Base-by-base conservation (phyloP, 2,113 vertebrate species). In the Catharus fuscescens region DNA sequence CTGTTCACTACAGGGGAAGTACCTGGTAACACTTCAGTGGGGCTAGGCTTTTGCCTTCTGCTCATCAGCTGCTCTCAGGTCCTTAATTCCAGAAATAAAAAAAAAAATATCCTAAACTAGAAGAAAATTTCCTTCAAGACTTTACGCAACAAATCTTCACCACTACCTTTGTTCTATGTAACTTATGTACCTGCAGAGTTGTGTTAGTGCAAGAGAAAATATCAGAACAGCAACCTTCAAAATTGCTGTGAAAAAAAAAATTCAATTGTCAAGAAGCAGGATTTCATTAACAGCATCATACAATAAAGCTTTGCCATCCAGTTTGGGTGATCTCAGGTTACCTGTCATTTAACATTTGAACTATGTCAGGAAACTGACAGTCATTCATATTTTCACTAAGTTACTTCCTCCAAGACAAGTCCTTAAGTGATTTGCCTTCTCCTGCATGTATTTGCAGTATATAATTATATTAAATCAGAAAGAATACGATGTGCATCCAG, bases 401-500 rank as follows among this genome's bases (percentile, higher is more conserved):
- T 73, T 88, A 77, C 45, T 73, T 86, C 66, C 80, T 86, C 54
- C 26, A 80, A 48, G 52, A 82, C 14, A 56, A 72, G 15, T 44
- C 38, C 32, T 86, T 56, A 92, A 86, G 26, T 76, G 50, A 86
- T 71, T 81, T 85, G 53, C 54, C 59, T 74, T 87, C 70, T 84
- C n/a, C 48, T 86, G 53, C 20, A 76, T 11, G 6, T 65, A 69
- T 65, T 69, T 93, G 53, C 65, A 73, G 44, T 29, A 62, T 14
- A n/a, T 36, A 59, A 84, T 61, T 82, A 79, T 69, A 94, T 76
- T 82, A 89, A 91, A 87, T 23, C n/a, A 90, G 71, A 91, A 95
- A 66, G 42, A 95, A 88, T 3, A 16, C 13, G 59, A 60, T 44
- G 50, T 59, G 77, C n/a, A 74, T 40, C 73, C 45, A 94, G 36